Base-by-base conservation (phyloP, 2,888 invertebrate genomes). In the Chirona hameri region DNA sequence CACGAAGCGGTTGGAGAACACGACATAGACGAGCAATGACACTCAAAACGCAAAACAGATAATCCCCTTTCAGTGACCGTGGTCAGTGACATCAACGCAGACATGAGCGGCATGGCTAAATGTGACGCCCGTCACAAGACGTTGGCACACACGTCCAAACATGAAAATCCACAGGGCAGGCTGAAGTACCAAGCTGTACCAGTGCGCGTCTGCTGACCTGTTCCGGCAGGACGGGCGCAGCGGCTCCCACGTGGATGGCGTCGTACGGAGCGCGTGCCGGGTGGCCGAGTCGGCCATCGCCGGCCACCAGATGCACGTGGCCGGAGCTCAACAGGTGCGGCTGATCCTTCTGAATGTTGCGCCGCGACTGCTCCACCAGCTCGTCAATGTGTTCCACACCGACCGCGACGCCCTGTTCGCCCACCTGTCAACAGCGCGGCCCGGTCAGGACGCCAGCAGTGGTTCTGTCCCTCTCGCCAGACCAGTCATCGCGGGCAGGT, bases 181-280 rank as follows among this genome's bases (percentile, higher is more conserved):
- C 39, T 39, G 39, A 7, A 39, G 39, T 39, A 39, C 39, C 39
- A 2, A 39, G 39, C 39, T 39, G 39, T 39, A 39, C 39, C 39
- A 2, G 24, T 81, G n/a, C n/a, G 18, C n/a, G 14, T 21, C n/a
- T 21, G 90, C 89, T 91, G 87, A 95, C 92, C 85, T 92, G 90
- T 88, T 93, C 90, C 48, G 96, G 96, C 83, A 94, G 89, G 83
- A 90, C 91, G 9, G 94, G 92, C 18, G 96, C 94, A 57, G 96
- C 96, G 18, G 96, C 97, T 82, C 96, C 97, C 12, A 96, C 96
- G 89, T 98, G 97, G 86, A 98, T 98, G 29, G 96, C 97, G 90
- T 96, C 93, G 87, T 93, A 98, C 0, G 96, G 97, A 9, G 93
- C 95, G 85, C 92, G 91, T 82, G 90, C 89, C 3, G 91, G 89